Evolutionary conservation across 2,888 invertebrate genomes (phyloP).

Genomic region (Beris morrisii): DNA sequence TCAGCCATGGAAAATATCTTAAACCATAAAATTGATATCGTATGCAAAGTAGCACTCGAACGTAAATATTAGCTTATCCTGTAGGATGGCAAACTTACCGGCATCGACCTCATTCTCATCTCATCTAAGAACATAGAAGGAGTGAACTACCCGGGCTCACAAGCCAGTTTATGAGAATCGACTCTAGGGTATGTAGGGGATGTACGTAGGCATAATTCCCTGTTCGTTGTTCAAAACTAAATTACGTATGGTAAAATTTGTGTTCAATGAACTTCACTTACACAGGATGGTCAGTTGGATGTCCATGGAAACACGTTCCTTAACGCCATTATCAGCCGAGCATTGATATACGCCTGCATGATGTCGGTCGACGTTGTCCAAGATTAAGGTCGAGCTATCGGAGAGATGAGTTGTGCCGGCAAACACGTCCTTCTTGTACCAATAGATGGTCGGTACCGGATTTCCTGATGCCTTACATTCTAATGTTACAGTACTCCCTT

Average conservation of each 20-base stretch:
- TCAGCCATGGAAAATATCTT: too few species aligned
- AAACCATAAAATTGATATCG: background rate
- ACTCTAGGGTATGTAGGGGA: too few species aligned
- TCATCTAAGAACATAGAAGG: too few species aligned
- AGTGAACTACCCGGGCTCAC: too few species aligned
- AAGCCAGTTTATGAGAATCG: too few species aligned
- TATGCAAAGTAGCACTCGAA: background rate
- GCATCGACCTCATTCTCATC: too few species aligned
- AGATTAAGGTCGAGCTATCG: conserved; percentile 58
- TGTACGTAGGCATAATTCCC: too few species aligned
- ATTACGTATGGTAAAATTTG: background rate
- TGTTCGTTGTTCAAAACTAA: background rate
- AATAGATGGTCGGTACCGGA: conserved; percentile 71
- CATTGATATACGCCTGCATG: conserved; percentile 61
- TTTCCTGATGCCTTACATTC: conserved; percentile 73
- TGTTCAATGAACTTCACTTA: conserved; percentile 50
- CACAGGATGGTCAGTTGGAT: conserved; percentile 60
- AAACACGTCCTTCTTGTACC: conserved; percentile 64
- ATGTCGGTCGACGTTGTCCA: conserved; percentile 60
- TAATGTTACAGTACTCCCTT: conserved; percentile 68
- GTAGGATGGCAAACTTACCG: background rate
- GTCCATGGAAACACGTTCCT: conserved; percentile 59
- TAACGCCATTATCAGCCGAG: conserved; percentile 60
- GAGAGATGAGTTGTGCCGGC: conserved; percentile 56
- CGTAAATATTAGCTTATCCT: conserved; percentile 5